phyloP scores from a whole-genome alignment of 2,888 invertebrate genomes.

The Euzophera pinguis region DNA sequence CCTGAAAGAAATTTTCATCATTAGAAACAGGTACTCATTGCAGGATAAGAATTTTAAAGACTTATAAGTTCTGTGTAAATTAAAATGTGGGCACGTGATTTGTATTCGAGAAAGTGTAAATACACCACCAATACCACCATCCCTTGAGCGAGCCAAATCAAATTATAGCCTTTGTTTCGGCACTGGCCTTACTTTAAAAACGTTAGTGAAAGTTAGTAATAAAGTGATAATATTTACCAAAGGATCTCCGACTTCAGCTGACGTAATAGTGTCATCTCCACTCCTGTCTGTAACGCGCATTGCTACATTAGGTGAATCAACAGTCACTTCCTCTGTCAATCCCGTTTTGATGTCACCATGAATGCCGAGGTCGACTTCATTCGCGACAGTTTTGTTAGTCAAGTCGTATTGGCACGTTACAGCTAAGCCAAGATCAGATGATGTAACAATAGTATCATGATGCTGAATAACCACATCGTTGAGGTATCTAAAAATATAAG shows the following conservation, averaged over 20 bases:
- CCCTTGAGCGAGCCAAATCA: too few species aligned
- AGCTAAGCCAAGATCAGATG: conserved; percentile 94
- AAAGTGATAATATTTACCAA: conserved; percentile 61
- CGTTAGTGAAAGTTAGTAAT: too few species aligned
- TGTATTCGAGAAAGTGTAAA: too few species aligned
- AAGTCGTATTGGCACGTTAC: conserved; percentile 97
- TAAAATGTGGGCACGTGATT: too few species aligned
- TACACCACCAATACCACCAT: too few species aligned
- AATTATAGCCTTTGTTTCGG: too few species aligned
- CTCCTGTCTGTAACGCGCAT: conserved; percentile 94
- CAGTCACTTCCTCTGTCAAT: conserved; percentile 93
- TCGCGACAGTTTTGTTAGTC: conserved; percentile 95
- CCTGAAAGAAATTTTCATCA: conserved; percentile 64
- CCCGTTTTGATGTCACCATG: conserved; percentile 93
- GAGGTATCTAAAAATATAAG: conserved; percentile 84
- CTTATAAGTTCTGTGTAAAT: too few species aligned
- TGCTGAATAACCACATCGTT: conserved; percentile 97
- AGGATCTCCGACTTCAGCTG: conserved; percentile 96
- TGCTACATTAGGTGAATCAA: conserved; percentile 96
- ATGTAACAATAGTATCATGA: conserved; percentile 96
- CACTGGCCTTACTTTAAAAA: too few species aligned
- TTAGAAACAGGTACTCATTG: neutral
- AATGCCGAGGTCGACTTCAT: conserved; percentile 94
- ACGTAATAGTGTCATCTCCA: conserved; percentile 90
- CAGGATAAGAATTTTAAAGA: too few species aligned